Evolutionary conservation across 2,888 invertebrate species (phyloP), one percentile per base, ranked within the genome.

Genomic region (Sepiola atlantica): DNA sequence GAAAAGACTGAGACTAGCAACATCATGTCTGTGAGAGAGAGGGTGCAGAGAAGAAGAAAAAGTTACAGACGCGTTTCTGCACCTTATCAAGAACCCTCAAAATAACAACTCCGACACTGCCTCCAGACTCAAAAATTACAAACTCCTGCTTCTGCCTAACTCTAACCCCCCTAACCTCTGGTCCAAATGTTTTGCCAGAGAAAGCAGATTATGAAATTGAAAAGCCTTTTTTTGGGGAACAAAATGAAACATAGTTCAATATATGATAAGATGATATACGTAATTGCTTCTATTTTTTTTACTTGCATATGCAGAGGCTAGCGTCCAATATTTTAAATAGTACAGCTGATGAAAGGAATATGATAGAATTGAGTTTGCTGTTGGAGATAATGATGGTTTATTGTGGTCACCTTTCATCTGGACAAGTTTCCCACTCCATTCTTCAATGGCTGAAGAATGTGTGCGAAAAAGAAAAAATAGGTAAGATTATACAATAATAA

Each of bases 321-420:
- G 96, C 97, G 55, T 95, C 96, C 91, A 96, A 96, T n/a, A 95
- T 97, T 35, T 90, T 97, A 55, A 95, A 95, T 3, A 95, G 95
- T 3, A 95, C 96, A 14, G 96, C 96, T 45, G 96, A 97, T 57
- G 95, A 96, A 61, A 95, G 96, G 92, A 96, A 95, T 94, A 94
- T 96, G 95, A 97, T 96, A 93, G 97, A 97, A 57, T 95, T 96
- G 21, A 95, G 96, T 12, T 94, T 95, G 1, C 95, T 97, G 57
- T 95, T 97, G 94, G 95, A 95, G 55, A 95, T 97, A 28, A 95
- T 97, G 61, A 94, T 95, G 55, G 94, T 95, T 45, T 95, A 97
- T 91, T 95, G 95, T 94, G 95, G 95, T 32, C 95, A 96, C 45
- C 95, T 97, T 90, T 92, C 95, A 12, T 93, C 95, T 24, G 94